A percentile compares a stretch with the other conserved stretches of the same genome.
Evolutionary conservation across 2,888 invertebrate genomes (phyloP).

Genomic region (Ceraclea dissimilis): DNA sequence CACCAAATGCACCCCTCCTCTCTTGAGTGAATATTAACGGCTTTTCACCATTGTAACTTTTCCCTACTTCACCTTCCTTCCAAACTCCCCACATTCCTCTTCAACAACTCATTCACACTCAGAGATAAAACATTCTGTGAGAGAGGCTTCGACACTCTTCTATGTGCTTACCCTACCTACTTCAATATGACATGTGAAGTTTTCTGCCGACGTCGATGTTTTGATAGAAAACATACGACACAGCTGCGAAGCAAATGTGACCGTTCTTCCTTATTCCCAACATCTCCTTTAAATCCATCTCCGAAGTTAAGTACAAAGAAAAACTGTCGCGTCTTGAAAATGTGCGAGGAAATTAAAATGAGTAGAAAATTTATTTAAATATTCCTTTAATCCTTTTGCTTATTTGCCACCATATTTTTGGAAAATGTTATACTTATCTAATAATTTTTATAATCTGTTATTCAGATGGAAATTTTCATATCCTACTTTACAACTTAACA

Average conservation of each 20-base stretch:
- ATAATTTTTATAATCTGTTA: no score
- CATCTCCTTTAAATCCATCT: not conserved
- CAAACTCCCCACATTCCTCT: conserved; percentile 11
- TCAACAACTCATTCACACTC: conserved; percentile 12
- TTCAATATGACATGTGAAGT: conserved; percentile 11
- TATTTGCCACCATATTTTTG: no score
- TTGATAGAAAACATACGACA: conserved; percentile 22
- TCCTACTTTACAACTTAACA: conserved; percentile 6
- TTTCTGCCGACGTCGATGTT: conserved; percentile 22
- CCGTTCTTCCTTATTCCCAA: conserved; percentile 20
- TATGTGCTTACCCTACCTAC: not conserved
- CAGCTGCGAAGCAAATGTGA: conserved; percentile 18
- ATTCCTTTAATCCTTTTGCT: no score
- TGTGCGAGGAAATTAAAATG: no score
- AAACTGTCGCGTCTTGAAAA: no score
- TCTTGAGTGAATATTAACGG: conserved; percentile 25
- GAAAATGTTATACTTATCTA: no score
- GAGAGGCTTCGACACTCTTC: conserved; percentile 12
- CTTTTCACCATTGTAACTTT: conserved; percentile 21
- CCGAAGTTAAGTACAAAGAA: no score
- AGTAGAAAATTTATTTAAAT: no score
- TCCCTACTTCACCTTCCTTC: conserved; percentile 9
- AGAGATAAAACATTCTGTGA: conserved; percentile 14
- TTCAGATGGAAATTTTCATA: no score
- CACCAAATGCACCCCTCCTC: conserved; percentile 8